Percentiles rank a stretch among this genome's conserved stretches.
phyloP scores from a whole-genome alignment of 2,113 vertebrate genomes.

The Danionella cerebrum region DNA sequence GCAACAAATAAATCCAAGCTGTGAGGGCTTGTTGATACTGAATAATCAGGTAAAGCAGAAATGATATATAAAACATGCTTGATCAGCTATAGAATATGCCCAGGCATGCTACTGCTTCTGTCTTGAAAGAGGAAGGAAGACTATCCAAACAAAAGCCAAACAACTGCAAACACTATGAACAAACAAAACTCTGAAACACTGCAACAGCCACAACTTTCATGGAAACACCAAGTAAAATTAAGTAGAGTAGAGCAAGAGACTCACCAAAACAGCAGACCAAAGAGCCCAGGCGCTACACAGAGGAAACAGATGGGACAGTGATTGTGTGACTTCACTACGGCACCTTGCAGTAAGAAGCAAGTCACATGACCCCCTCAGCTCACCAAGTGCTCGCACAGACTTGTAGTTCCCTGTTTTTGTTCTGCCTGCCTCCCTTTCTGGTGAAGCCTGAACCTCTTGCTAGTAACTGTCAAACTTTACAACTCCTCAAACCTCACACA shows the following conservation, averaged over 20 bases:
- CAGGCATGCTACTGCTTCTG: background rate
- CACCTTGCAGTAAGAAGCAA: slow-evolving; percentile 2
- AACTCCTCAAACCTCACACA: background rate
- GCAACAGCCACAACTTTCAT: background rate
- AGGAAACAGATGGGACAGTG: slow-evolving; percentile 12
- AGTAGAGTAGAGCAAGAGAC: background rate
- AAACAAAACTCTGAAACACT: background rate
- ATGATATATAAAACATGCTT: background rate
- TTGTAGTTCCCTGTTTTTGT: slow-evolving; percentile 40
- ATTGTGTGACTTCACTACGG: background rate
- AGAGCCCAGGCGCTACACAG: slow-evolving; percentile 2
- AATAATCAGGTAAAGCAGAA: background rate
- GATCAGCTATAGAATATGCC: background rate
- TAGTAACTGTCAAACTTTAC: background rate
- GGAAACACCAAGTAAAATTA: background rate
- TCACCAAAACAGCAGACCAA: background rate
- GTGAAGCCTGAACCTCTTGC: background rate
- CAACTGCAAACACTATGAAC: background rate
- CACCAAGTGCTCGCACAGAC: slow-evolving; percentile 39
- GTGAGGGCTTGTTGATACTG: background rate
- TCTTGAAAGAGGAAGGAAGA: slow-evolving; percentile 17
- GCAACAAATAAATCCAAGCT: slow-evolving; percentile 8
- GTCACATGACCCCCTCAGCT: slow-evolving; percentile 45
- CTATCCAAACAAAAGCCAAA: background rate
- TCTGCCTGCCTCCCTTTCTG: background rate